Conservation (phyloP, 2,113 vertebrate genomes). For the Bubo blakistoni region DNA sequence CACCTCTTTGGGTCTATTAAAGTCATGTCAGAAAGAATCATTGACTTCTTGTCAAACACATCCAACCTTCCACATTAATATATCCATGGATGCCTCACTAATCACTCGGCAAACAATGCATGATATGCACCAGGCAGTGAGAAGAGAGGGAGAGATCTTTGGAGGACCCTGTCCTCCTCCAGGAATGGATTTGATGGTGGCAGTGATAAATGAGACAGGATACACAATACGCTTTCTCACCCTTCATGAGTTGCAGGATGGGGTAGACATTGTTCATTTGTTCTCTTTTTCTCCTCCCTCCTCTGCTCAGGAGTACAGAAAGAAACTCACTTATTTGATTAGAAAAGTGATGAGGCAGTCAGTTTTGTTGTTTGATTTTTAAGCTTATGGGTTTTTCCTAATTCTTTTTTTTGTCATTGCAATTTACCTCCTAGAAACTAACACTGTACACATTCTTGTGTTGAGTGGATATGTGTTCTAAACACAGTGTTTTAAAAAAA, state of each 20-base stretch:
- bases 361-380: neutral
- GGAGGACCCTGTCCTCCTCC: neutral
- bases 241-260: neutral
- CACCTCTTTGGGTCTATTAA: constrained; percentile 72
- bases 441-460: fast-evolving
- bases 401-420: neutral
- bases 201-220: constrained; percentile 17
- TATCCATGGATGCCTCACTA: constrained; percentile 47
- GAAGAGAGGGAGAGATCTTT: neutral
- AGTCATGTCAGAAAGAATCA: constrained; percentile 74
- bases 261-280: neutral
- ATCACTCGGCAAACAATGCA: constrained; percentile 61
- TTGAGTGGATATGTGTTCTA: neutral
- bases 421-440: neutral
- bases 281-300: neutral
- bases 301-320: neutral
- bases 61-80: constrained; percentile 66
- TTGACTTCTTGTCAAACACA: constrained; percentile 75
- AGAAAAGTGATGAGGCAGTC: neutral
- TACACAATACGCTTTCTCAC: neutral
- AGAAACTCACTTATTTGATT: neutral
- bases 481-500: neutral
- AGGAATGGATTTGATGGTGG: neutral
- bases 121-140: neutral
- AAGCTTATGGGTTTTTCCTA: neutral